Conservation (phyloP, 2,797 vertebrate species). For the Phataginus tetradactyla region DNA sequence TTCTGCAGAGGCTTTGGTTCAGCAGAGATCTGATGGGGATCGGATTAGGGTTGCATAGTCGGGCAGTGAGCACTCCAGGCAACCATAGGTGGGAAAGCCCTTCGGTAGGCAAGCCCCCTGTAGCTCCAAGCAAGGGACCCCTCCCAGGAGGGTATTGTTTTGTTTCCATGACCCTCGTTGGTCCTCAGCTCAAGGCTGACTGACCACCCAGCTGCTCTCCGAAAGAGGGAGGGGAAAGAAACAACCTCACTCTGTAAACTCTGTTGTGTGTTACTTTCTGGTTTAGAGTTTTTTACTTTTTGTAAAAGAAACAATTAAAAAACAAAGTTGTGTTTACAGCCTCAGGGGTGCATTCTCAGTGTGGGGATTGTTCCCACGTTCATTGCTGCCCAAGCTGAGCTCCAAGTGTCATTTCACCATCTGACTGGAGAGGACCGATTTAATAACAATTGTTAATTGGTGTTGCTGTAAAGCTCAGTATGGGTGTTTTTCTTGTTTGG, state of each 20-base stretch:
- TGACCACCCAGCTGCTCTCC: not conserved
- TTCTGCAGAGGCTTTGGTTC: not conserved
- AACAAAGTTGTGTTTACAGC: not conserved
- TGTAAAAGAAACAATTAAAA: not conserved
- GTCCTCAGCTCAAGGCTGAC: not conserved
- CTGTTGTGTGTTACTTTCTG: not conserved
- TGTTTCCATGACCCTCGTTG: not conserved
- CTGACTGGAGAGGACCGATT: constrained; percentile 69
- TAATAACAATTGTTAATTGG: constrained; percentile 82
- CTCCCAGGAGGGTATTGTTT: not conserved
- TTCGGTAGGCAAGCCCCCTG: too few relatives aligned
- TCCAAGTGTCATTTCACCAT: constrained; percentile 62
- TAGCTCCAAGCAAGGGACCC: not conserved
- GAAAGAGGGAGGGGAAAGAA: not conserved
- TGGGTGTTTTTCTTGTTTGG: constrained; percentile 55
- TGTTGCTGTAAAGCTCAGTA: constrained; percentile 73
- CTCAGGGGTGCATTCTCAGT: constrained; percentile 6
- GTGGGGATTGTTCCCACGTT: not conserved
- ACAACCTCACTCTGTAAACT: not conserved
- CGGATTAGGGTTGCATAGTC: not conserved
- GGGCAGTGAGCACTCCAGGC: not conserved
- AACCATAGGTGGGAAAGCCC: not conserved
- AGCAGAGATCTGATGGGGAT: not conserved
- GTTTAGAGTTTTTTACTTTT: not conserved
- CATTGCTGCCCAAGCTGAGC: constrained; percentile 45